Percentiles rank a stretch among this genome's conserved stretches.
Evolutionary conservation across 2,113 vertebrate species (phyloP).

Genomic region (Ptyas mucosa): DNA sequence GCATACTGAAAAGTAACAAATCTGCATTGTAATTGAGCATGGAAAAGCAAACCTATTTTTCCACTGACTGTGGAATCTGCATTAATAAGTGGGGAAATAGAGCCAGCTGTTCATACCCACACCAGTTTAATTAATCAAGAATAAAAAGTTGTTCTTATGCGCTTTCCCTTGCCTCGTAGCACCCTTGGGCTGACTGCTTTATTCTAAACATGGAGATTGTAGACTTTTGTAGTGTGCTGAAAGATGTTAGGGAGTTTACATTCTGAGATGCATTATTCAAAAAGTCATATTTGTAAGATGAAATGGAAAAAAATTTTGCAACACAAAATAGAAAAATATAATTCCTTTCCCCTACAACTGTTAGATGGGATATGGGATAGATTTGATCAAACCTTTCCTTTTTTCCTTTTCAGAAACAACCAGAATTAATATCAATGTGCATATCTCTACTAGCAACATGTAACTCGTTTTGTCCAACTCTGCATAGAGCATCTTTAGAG

Average conservation of each 20-base stretch:
- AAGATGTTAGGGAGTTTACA: neutral
- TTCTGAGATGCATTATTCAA: neutral
- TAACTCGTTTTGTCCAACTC: neutral
- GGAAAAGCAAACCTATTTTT: neutral
- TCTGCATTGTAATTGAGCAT: constrained; percentile 11
- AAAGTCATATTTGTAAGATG: neutral
- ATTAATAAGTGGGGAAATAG: neutral
- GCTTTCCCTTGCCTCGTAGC: neutral
- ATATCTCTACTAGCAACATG: neutral
- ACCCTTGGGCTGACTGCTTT: neutral
- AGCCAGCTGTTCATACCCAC: neutral
- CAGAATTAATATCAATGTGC: neutral
- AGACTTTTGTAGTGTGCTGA: neutral
- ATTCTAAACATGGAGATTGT: neutral
- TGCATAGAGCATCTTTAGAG: neutral
- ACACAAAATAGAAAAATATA: neutral
- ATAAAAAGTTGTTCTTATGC: constrained; percentile 2
- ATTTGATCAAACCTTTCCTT: neutral
- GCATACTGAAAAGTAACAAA: neutral
- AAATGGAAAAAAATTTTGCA: neutral
- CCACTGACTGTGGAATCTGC: neutral
- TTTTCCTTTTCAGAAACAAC: neutral
- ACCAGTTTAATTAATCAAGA: neutral
- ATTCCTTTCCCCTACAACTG: neutral
- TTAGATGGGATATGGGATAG: neutral